Conservation (phyloP, 2,797 vertebrate genomes). For the Hyperoplus immaculatus region DNA sequence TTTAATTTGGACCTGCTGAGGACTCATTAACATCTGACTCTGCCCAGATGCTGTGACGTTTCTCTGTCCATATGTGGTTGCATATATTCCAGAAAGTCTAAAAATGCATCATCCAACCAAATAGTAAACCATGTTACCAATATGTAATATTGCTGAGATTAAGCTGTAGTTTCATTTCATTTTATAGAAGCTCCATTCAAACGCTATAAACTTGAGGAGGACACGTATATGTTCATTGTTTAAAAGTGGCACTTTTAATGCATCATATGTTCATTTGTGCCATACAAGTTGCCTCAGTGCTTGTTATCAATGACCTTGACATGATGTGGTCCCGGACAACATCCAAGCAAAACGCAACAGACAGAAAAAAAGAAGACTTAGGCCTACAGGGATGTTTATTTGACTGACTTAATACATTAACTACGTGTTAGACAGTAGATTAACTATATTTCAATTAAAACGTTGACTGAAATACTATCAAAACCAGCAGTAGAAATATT, state of each 20-base stretch:
- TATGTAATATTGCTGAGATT: not conserved
- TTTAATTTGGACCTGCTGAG: slow-evolving; percentile 37
- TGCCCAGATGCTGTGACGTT: slow-evolving; percentile 3
- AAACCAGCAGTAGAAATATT: not conserved
- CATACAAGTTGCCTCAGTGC: not conserved
- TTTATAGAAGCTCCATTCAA: not conserved
- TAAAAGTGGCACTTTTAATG: too few species aligned
- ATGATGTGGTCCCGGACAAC: not conserved
- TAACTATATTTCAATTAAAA: not conserved
- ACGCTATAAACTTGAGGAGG: not conserved
- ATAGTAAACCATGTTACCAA: not conserved
- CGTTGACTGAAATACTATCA: not conserved
- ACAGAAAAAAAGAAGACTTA: not conserved
- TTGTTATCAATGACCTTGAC: slow-evolving; percentile 14
- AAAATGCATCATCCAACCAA: slow-evolving; percentile 13
- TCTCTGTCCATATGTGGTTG: slow-evolving; percentile 4
- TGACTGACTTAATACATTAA: not conserved
- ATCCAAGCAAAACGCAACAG: not conserved
- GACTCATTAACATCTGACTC: slow-evolving; percentile 25
- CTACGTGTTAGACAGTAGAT: not conserved
- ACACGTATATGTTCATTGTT: not conserved
- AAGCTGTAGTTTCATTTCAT: not conserved
- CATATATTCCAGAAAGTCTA: slow-evolving; percentile 9
- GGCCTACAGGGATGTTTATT: not conserved
- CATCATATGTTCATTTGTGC: too few species aligned